Evolutionary conservation across 2,113 vertebrate species (phyloP).

Genomic region (Petromus typicus): DNA sequence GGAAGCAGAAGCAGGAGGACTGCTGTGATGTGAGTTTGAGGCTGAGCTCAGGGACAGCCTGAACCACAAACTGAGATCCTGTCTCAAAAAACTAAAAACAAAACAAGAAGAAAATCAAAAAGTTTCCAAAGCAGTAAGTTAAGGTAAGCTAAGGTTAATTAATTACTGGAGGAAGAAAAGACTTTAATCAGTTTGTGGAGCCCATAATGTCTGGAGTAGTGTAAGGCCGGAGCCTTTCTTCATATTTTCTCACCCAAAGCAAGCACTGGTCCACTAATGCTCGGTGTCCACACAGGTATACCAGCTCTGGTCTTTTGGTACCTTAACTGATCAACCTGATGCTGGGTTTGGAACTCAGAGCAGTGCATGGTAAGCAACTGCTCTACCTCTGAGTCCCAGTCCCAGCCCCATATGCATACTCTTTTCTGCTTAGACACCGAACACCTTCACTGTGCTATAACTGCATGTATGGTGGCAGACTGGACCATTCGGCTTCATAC

Average conservation of each 20-base stretch:
- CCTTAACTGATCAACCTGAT: not conserved
- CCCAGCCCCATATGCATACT: not conserved
- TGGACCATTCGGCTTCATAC: not conserved
- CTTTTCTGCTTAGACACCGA: not conserved
- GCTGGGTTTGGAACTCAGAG: not conserved
- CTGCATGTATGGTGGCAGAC: not conserved
- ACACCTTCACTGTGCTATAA: not conserved
- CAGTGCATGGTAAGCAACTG: not conserved
- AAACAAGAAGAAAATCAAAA: no score
- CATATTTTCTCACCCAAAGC: not conserved
- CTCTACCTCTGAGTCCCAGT: not conserved
- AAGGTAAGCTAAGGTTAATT: not conserved
- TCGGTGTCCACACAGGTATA: not conserved
- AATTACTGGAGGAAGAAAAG: not conserved
- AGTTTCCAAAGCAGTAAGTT: no score
- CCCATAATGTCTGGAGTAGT: not conserved
- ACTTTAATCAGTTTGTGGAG: not conserved
- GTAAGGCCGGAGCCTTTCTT: not conserved
- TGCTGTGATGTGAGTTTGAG: no score
- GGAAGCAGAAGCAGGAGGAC: no score
- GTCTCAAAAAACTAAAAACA: no score
- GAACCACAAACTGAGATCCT: no score
- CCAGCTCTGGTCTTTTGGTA: not conserved
- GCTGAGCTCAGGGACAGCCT: no score
- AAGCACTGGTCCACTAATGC: not conserved